These are phyloP conservation scores for Anagyrus pseudococci DNA, from an alignment of 2,888 invertebrate genomes.

Conservation along the genomic window DNA sequence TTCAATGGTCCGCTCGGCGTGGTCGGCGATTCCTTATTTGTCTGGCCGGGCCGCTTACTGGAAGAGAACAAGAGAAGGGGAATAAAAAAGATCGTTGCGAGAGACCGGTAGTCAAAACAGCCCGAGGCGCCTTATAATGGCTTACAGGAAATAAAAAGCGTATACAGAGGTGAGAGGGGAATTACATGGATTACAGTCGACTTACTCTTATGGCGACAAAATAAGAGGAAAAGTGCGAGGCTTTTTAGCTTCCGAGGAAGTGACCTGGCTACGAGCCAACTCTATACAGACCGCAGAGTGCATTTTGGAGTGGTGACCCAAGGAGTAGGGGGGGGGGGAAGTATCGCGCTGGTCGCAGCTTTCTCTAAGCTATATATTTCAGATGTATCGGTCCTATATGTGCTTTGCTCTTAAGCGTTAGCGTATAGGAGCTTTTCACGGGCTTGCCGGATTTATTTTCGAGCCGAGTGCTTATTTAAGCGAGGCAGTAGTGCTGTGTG, in stretches of 20 bases:
- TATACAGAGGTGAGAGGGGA: background rate
- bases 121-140: too few relatives aligned
- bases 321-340: background rate
- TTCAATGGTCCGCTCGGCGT: conserved; percentile 49
- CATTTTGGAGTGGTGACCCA: background rate
- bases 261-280: background rate
- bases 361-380: background rate
- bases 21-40: conserved; percentile 41
- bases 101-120: too few relatives aligned
- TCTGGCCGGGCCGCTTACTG: conserved; percentile 48
- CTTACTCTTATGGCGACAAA: too few relatives aligned
- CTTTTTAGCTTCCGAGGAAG: background rate
- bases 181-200: background rate
- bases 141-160: too few relatives aligned
- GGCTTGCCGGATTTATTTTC: background rate
- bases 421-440: background rate
- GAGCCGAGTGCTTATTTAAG: background rate
- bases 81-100: background rate
- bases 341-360: background rate
- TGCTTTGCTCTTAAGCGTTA: too few relatives aligned
- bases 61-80: conserved; percentile 18
- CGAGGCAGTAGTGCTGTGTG: too few relatives aligned
- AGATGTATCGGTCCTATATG: background rate
- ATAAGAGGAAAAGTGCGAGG: too few relatives aligned
- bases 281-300: conserved; percentile 6